phyloP scores from a whole-genome alignment of 1,140 invertebrate species.

The Popillia japonica region DNA sequence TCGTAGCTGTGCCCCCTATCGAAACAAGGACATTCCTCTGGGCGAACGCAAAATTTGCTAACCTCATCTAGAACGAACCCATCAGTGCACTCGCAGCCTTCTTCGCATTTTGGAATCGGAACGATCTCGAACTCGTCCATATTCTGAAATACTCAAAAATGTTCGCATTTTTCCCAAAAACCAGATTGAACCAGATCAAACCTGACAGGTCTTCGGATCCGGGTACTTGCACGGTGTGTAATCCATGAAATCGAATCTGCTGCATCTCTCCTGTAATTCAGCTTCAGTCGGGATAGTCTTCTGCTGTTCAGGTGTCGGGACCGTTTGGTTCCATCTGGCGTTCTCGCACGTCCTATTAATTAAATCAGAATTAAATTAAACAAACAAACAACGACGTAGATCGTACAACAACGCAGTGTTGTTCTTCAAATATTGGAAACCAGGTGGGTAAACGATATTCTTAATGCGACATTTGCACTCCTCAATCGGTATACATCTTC shows the following conservation, averaged over 20 bases:
- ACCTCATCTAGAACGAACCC: not conserved
- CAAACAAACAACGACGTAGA: not conserved
- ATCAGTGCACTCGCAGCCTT: not conserved
- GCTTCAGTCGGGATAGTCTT: not conserved
- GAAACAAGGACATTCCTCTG: conserved; percentile 4
- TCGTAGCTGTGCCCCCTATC: not conserved
- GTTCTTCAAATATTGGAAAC: not conserved
- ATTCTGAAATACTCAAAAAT: not conserved
- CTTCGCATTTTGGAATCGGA: not conserved
- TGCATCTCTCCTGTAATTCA: not conserved
- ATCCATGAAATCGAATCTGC: not conserved
- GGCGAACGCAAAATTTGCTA: not conserved
- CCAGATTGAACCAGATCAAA: not conserved
- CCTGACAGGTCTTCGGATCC: not conserved
- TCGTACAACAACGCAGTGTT: not conserved
- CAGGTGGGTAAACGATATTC: not conserved
- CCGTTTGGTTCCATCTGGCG: not conserved
- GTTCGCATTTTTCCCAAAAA: no score
- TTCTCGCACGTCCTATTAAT: not conserved
- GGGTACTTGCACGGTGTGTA: not conserved
- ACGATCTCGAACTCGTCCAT: not conserved
- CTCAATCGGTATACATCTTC: not conserved
- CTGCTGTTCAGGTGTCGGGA: not conserved
- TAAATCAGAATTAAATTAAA: not conserved
- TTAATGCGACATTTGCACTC: conserved; percentile 1